Conservation (phyloP, 2,888 invertebrate species). For the Operophtera brumata region DNA sequence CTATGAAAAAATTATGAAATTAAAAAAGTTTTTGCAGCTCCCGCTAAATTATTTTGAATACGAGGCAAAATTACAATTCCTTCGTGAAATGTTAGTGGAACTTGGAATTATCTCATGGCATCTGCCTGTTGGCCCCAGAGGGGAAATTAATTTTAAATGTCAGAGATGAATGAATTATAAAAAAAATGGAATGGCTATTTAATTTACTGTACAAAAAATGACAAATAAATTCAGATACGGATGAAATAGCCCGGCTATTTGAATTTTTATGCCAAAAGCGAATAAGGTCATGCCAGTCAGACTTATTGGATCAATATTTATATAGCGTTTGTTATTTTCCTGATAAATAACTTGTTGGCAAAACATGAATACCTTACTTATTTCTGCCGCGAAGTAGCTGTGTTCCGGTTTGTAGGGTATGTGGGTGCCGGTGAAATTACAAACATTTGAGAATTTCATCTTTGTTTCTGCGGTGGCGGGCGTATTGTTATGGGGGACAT, state of each 20-base stretch:
- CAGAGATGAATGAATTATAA: slow-evolving; percentile 30
- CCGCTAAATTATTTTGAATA: slow-evolving; percentile 38
- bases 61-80: slow-evolving; percentile 44
- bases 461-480: too few relatives aligned
- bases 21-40: slow-evolving; percentile 43
- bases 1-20: slow-evolving; percentile 37
- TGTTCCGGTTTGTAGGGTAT: too few relatives aligned
- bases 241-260: background rate
- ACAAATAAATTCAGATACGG: background rate
- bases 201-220: background rate
- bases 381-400: too few relatives aligned
- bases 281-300: background rate
- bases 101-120: slow-evolving; percentile 40
- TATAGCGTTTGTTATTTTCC: background rate
- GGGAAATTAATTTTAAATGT: slow-evolving; percentile 34
- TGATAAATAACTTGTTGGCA: too few relatives aligned
- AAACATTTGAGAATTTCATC: too few relatives aligned
- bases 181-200: slow-evolving; percentile 2
- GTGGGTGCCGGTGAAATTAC: too few relatives aligned
- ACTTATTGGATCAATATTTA: background rate
- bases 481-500: too few relatives aligned
- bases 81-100: slow-evolving; percentile 40
- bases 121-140: slow-evolving; percentile 32
- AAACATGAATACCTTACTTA: too few relatives aligned
- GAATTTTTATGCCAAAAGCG: background rate